These are phyloP conservation scores for Sorex maritimensis DNA, from an alignment of 2,797 vertebrate genomes.

Conservation along the genomic window DNA sequence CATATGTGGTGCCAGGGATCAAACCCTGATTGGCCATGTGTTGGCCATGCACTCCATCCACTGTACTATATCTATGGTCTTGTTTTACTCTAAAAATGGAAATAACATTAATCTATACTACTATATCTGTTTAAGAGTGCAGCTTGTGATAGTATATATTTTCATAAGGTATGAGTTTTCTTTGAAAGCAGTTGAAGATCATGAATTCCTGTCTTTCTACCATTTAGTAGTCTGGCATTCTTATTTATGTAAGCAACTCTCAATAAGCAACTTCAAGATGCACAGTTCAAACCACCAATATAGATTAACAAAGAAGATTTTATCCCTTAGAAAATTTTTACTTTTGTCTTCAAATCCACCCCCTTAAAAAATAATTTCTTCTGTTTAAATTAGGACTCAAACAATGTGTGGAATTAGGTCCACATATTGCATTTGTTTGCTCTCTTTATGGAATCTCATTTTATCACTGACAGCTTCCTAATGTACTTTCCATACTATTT, in stretches of 20 bases:
- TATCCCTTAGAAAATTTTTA: not conserved
- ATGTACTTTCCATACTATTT: slow-evolving; percentile 28
- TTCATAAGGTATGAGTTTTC: too few relatives aligned
- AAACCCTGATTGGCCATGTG: too few relatives aligned
- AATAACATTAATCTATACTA: too few relatives aligned
- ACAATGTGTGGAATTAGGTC: not conserved
- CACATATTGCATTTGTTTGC: not conserved
- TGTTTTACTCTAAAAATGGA: too few relatives aligned
- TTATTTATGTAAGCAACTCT: not conserved
- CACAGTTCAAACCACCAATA: not conserved
- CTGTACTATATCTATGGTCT: too few relatives aligned
- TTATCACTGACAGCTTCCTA: not conserved
- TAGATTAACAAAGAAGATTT: not conserved
- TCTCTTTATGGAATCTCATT: slow-evolving; percentile 40
- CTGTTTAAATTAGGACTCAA: slow-evolving; percentile 46
- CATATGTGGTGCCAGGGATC: too few relatives aligned
- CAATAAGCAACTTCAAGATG: not conserved
- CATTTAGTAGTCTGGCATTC: not conserved
- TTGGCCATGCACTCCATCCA: too few relatives aligned
- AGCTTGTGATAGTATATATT: too few relatives aligned
- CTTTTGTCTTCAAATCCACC: not conserved
- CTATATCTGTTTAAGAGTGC: too few relatives aligned
- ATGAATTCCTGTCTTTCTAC: not conserved
- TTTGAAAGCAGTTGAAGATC: slow-evolving; percentile 28
- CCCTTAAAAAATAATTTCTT: not conserved